Percentiles rank a stretch among this genome's conserved stretches.
Evolutionary conservation across 1,140 invertebrate genomes (phyloP).

Genomic region (Arctopsyche grandis): DNA sequence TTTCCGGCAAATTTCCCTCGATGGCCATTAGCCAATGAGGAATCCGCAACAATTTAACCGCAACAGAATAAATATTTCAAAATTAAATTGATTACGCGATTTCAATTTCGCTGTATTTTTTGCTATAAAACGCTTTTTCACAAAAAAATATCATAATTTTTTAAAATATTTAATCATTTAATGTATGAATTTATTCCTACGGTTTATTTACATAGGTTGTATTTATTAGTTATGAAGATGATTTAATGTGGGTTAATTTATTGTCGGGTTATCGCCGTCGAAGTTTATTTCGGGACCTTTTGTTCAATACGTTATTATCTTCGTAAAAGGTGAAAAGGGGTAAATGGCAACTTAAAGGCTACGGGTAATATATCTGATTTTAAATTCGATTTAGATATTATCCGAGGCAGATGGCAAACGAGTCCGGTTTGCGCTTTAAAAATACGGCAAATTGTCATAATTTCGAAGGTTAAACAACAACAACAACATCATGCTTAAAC

Average conservation of each 20-base stretch:
- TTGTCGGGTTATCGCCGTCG: constrained; percentile 22
- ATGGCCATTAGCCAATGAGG: constrained; percentile 22
- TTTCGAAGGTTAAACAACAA: background rate
- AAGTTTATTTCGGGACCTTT: constrained; percentile 25
- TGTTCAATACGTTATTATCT: constrained; percentile 28
- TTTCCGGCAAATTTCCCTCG: constrained; percentile 33
- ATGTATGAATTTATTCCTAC: no score
- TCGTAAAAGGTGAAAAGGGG: background rate
- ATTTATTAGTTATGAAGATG: background rate
- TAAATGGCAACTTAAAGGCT: constrained; percentile 17
- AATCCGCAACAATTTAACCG: constrained; percentile 11
- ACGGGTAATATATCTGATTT: background rate
- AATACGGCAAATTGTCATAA: no score
- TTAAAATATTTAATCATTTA: no score
- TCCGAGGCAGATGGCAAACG: background rate
- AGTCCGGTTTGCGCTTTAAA: background rate
- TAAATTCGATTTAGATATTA: background rate
- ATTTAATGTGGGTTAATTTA: constrained; percentile 27
- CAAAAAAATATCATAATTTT: no score
- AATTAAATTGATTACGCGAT: background rate
- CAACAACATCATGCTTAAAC: background rate
- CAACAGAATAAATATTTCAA: constrained; percentile 13
- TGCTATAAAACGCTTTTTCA: no score
- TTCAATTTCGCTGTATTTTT: background rate
- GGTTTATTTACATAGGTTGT: constrained; percentile 21